Evolutionary conservation across 2,797 vertebrate species (phyloP), one percentile per base, ranked within the genome.

Genomic region (Microctenopoma steveboyesi): DNA sequence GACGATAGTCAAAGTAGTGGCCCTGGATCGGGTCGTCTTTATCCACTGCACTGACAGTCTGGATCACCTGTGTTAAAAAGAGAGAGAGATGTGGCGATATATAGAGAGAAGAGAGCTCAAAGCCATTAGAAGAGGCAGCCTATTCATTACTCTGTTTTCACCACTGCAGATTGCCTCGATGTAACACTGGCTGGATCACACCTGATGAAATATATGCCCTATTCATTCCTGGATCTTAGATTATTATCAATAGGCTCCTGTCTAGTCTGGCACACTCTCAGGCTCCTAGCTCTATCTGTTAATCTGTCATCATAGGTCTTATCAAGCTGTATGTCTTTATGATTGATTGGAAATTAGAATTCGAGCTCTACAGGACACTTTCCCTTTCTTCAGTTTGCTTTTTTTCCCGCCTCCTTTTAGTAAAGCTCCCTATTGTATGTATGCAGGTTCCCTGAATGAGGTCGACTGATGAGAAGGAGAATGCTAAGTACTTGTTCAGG

Each of bases 1-100:
- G 95, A 35, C 96, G 96, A 76, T 98, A 99, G 82, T 97, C 93
- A 88, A 99, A 99, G 81, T 95, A 96, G 91, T 99, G 98, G 67
- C 97, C 97, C 53, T 95, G 96, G 90, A 96, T 94, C 22, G 97
- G 98, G 81, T 98, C 97, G 47, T 99, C 98, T 89, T 95, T 97
- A 92, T 99, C 98, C 87, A 96, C 90, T 0, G 96, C 98, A 22
- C 96, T 98, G 91, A 99, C 92, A 47, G 96, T 98, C 85, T 99
- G 96, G 90, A 99, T 98, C 82, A 98, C 95, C 98, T 99, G 88
- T 58, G 69, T 76, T 83, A 81, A 85, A 77, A 57, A 69, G 48
- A 82, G 57, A 82, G 57, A 82, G 57, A 83, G 64, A 84, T 22
- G n/a, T 46, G 57, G 43, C 64, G 62, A 83, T 62, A 53, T 35